These are phyloP conservation scores for Pelosia muscerda DNA, from an alignment of 2,888 invertebrate genomes.

Conservation along the genomic window DNA sequence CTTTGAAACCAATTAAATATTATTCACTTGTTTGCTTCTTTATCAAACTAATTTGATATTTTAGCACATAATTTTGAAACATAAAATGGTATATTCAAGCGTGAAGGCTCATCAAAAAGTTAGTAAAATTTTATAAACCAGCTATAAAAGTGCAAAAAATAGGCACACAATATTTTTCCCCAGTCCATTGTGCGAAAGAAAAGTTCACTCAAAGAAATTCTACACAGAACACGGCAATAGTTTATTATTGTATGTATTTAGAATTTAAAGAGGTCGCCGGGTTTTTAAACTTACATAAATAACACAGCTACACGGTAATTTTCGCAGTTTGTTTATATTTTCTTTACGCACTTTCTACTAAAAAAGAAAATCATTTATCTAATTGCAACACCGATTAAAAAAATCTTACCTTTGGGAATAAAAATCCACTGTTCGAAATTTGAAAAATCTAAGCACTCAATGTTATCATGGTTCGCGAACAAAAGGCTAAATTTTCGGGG, in stretches of 20 bases:
- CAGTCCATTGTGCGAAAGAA: constrained; percentile 14
- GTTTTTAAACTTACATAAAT: constrained; percentile 43
- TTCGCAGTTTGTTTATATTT: constrained; percentile 27
- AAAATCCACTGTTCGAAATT: constrained; percentile 13
- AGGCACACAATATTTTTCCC: constrained; percentile 1
- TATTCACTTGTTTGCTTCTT: neutral
- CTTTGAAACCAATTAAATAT: neutral
- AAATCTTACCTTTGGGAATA: constrained; percentile 31
- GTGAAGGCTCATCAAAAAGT: constrained; percentile 35
- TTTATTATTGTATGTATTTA: constrained; percentile 54
- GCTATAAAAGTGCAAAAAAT: constrained; percentile 31
- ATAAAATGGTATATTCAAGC: constrained; percentile 28
- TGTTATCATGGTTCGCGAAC: constrained; percentile 45
- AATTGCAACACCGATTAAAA: constrained; percentile 9
- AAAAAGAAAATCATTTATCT: constrained; percentile 11
- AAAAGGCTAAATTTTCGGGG: constrained; percentile 36
- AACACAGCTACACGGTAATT: constrained; percentile 23
- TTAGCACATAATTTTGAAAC: constrained; percentile 35
- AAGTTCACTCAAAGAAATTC: constrained; percentile 35
- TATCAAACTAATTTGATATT: constrained; percentile 16
- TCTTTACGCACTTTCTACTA: constrained; percentile 9
- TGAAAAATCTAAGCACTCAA: constrained; percentile 26
- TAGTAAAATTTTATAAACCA: constrained; percentile 42
- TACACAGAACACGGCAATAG: constrained; percentile 33
- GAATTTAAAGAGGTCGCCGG: constrained; percentile 51